Conservation (phyloP, 2,113 vertebrate species). For the Bos indicus region DNA sequence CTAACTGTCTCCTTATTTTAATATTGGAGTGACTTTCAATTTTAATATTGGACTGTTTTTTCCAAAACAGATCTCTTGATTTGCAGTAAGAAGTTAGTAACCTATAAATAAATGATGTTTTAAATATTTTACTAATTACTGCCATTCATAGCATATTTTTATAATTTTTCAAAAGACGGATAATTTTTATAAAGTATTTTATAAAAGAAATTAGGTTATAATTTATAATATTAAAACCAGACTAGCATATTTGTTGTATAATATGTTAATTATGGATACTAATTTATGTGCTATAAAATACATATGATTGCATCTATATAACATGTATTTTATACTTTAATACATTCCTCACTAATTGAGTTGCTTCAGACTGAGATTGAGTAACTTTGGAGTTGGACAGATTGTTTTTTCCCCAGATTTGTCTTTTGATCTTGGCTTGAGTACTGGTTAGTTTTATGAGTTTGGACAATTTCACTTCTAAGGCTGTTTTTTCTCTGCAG, state of each 20-base stretch:
- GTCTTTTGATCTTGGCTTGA: neutral
- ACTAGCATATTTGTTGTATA: neutral
- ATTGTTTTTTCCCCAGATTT: neutral
- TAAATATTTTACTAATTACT: neutral
- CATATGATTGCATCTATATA: neutral
- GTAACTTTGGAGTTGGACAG: neutral
- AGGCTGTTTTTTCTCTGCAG: neutral
- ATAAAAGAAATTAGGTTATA: neutral
- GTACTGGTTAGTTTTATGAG: neutral
- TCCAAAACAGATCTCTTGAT: neutral
- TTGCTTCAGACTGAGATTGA: neutral
- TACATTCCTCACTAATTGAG: neutral
- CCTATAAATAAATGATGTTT: neutral
- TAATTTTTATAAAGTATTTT: neutral
- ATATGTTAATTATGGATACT: neutral
- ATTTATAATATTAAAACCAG: neutral
- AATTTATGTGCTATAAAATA: neutral
- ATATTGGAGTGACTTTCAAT: neutral
- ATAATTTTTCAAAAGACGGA: neutral
- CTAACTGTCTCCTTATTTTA: neutral
- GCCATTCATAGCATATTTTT: neutral
- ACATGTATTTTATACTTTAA: neutral
- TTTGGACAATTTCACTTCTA: neutral
- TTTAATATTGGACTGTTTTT: neutral
- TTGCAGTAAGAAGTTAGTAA: neutral